Evolutionary conservation across 35 echinoderm and acorn worm genomes (phyloP).

Genomic region (Amphiura filiformis): DNA sequence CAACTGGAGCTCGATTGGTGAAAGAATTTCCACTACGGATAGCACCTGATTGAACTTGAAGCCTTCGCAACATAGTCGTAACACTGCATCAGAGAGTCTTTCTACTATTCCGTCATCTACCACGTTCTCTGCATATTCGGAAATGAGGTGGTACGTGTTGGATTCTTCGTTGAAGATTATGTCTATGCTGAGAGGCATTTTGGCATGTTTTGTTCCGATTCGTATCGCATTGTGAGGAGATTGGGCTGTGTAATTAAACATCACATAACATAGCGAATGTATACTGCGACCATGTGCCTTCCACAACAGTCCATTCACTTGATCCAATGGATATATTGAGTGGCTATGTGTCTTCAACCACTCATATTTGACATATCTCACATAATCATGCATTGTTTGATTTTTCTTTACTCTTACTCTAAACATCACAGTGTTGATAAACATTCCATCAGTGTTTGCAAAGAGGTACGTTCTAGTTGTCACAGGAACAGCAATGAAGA

Average conservation of each 20-base stretch:
- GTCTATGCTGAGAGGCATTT: constrained; percentile 10
- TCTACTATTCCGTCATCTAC: not conserved
- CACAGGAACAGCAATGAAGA: constrained; percentile 4
- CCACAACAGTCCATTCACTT: not conserved
- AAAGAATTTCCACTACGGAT: not conserved
- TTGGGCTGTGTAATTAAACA: constrained; percentile 3
- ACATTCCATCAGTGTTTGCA: not conserved
- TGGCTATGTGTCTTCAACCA: not conserved
- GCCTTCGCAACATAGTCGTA: not conserved
- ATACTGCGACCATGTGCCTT: not conserved
- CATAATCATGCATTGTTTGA: not conserved
- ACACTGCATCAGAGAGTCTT: not conserved
- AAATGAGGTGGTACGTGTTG: not conserved
- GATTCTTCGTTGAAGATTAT: not conserved
- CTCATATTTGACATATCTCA: not conserved
- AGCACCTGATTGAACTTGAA: not conserved
- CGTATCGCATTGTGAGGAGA: not conserved
- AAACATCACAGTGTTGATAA: constrained; percentile 16
- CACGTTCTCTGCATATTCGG: not conserved
- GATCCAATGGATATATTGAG: not conserved
- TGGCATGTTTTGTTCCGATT: constrained; percentile 4
- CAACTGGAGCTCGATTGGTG: not conserved
- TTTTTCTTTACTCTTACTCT: constrained; percentile 9
- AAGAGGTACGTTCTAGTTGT: not conserved
- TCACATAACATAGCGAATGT: not conserved